Evolutionary conservation across 35 echinoderm and acorn worm genomes (phyloP).

Genomic region (Lytechinus pictus): DNA sequence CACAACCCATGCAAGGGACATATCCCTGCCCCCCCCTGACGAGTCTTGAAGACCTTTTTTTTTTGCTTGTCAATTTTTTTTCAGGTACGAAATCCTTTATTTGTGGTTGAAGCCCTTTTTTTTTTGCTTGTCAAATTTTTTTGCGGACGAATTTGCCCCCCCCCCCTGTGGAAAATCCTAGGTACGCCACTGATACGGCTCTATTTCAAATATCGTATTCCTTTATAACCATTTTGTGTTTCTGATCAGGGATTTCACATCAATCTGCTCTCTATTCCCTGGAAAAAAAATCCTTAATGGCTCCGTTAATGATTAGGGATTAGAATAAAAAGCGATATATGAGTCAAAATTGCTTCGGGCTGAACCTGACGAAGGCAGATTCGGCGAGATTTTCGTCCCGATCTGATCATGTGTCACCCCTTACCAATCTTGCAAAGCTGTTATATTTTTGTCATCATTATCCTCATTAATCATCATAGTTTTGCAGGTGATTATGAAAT

Average conservation of each 20-base stretch:
- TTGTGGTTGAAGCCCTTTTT: no score
- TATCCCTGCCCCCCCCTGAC: no score
- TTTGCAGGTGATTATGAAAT: background rate
- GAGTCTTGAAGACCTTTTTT: no score
- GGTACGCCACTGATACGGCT: no score
- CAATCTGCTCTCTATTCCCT: background rate
- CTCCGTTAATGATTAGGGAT: background rate
- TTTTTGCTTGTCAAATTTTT: no score
- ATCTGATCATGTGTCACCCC: background rate
- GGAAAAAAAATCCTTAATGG: background rate
- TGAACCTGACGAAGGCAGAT: background rate
- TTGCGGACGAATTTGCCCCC: no score
- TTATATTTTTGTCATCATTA: background rate
- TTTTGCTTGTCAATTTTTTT: no score
- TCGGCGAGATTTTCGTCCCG: background rate
- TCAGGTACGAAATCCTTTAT: no score
- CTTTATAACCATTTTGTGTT: no score
- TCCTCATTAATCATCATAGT: background rate
- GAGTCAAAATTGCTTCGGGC: background rate
- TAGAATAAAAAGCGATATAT: background rate
- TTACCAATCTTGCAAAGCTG: background rate
- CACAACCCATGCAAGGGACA: no score
- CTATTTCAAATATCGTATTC: no score
- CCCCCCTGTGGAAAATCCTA: no score
- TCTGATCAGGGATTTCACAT: background rate